Evolutionary conservation across 2,888 invertebrate genomes (phyloP).

Genomic region (Hyppa rectilinea): DNA sequence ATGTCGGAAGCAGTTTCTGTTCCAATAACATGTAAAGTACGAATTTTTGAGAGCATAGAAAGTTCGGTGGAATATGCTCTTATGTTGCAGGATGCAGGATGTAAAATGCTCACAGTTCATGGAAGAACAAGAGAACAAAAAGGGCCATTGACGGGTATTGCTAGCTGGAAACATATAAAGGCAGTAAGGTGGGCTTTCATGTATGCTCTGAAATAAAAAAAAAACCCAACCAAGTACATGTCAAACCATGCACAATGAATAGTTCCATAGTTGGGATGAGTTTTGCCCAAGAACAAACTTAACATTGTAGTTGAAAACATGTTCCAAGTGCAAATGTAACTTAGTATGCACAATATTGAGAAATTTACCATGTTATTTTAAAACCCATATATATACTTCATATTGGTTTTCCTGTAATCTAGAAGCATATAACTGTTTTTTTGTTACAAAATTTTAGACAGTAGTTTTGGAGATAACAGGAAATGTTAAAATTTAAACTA

Average conservation of each 20-base stretch:
- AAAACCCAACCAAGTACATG: neutral
- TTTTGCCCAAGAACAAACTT: neutral
- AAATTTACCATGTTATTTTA: neutral
- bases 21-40: slow-evolving; percentile 99
- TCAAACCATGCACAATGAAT: neutral
- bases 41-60: slow-evolving; percentile 96
- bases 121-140: slow-evolving; percentile 98
- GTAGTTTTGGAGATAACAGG: neutral
- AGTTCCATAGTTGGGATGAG: neutral
- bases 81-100: slow-evolving; percentile 98
- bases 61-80: slow-evolving; percentile 97
- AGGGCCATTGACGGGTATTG: slow-evolving; percentile 98
- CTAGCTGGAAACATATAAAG: slow-evolving; percentile 98
- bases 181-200: slow-evolving; percentile 93
- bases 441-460: neutral
- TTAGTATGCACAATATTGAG: neutral
- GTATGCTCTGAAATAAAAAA: neutral
- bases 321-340: too few relatives aligned
- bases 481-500: too few relatives aligned
- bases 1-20: slow-evolving; percentile 93
- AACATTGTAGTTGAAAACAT: neutral
- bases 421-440: neutral
- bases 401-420: neutral
- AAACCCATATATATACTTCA: neutral
- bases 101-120: slow-evolving; percentile 98